Base-by-base conservation (phyloP, 2,888 invertebrate genomes). In the Disparrhopalites patrizii region DNA sequence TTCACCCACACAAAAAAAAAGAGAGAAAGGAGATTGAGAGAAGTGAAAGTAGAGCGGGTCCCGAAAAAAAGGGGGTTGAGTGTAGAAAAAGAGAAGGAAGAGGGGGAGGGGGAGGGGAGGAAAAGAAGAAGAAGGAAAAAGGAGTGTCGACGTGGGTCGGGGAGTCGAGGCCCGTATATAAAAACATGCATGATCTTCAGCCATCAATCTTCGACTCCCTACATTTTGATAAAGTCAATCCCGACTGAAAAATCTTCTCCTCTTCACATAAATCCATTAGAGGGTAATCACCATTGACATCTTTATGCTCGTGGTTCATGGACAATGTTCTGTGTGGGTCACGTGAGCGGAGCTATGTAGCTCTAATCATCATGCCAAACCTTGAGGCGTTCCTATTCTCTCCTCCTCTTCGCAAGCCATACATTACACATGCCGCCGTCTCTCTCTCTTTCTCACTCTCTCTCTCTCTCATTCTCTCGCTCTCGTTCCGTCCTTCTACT, bases 211-310 rank as follows among this genome's bases (percentile, higher is more conserved):
- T 70, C 56, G 20, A 47, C 60, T 54, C 57, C 64, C 68, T 54
- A 68, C 70, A 66, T 70, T 72, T 70, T 72, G 72, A 72, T 72
- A 72, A 72, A 72, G 72, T 70, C 72, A 72, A 72, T 72, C 72
- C 69, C 43, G 23, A 56, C 68, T 70, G 69, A 72, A 71, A 70
- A 70, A 70, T 71, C 70, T 67, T 66, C 66, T 55, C 60, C 56
- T 57, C 65, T 68, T 63, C 63, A 56, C 64, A 64, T 62, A 69
- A 69, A 66, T 69, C 69, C 66, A 66, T 69, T 69, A 69, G 38
- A 65, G 67, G 63, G 65, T 68, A 70, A 71, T 71, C 68, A 71
- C 57, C 69, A 64, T 62, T 71, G 70, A 69, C 69, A 71, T 71
- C 71, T 70, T 69, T 65, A 69, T 67, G 68, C 66, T 66, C 33